These are phyloP conservation scores for Cirrhinus molitorella DNA, from an alignment of 2,797 vertebrate species.

Conservation along the genomic window DNA sequence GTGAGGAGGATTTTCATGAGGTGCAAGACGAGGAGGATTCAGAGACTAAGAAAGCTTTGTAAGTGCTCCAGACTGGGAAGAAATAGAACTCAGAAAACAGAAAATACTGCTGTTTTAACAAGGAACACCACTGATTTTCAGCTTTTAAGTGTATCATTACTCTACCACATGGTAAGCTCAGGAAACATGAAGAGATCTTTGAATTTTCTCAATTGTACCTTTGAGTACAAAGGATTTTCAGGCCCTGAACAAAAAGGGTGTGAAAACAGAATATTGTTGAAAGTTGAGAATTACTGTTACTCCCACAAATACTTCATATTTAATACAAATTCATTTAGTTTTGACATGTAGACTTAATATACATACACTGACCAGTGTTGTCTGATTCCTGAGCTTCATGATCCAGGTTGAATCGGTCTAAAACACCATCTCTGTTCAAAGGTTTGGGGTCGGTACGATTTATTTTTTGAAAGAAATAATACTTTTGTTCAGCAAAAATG, in stretches of 20 bases:
- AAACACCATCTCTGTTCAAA: background rate
- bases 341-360: background rate
- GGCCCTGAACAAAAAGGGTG: background rate
- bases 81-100: conserved; percentile 11
- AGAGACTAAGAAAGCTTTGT: conserved; percentile 66
- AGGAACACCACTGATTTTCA: background rate
- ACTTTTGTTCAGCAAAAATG: background rate
- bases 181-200: conserved; percentile 11
- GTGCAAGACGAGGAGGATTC: conserved; percentile 55
- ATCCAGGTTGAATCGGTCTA: background rate
- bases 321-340: background rate
- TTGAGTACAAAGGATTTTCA: background rate
- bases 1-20: conserved; percentile 49
- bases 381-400: background rate
- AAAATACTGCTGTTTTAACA: background rate
- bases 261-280: conserved; percentile 16
- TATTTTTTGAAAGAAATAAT: background rate
- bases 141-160: conserved; percentile 40
- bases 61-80: conserved; percentile 54
- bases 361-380: too few species aligned
- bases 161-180: background rate
- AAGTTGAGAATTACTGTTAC: background rate
- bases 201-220: background rate
- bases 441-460: background rate
- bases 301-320: background rate